Conservation (phyloP, 53 echinoderm and acorn worm genomes). For the Mesocentrotus franciscanus region DNA sequence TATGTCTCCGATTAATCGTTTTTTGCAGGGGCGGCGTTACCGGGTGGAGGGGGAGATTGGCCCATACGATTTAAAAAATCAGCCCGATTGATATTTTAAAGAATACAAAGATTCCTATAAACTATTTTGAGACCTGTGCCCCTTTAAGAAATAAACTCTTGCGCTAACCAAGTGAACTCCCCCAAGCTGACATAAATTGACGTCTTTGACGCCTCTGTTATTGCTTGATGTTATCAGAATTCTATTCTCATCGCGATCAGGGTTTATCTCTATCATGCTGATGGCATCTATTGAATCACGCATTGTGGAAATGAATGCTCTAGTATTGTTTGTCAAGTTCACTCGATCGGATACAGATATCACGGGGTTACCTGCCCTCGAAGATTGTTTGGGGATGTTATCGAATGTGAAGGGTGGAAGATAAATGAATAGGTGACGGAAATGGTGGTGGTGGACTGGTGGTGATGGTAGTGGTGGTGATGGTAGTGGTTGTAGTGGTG, state of each 20-base stretch:
- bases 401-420: neutral
- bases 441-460: too few relatives aligned
- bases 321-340: neutral
- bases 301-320: neutral
- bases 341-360: slow-evolving; percentile 23
- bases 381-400: neutral
- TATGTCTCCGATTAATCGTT: neutral
- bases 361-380: neutral
- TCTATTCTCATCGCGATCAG: neutral
- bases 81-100: too few relatives aligned
- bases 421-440: neutral
- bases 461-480: too few relatives aligned
- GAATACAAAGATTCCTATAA: too few relatives aligned
- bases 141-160: too few relatives aligned
- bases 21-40: too few relatives aligned
- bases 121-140: too few relatives aligned
- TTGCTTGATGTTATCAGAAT: neutral
- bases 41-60: too few relatives aligned
- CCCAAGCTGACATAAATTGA: neutral
- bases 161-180: neutral
- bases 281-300: neutral
- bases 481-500: too few relatives aligned
- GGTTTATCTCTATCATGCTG: neutral
- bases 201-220: neutral
- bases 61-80: too few relatives aligned